Percentiles rank a stretch among this genome's conserved stretches.
Conservation (phyloP, 2,797 vertebrate species). For the Pseudomugil gertrudae region DNA sequence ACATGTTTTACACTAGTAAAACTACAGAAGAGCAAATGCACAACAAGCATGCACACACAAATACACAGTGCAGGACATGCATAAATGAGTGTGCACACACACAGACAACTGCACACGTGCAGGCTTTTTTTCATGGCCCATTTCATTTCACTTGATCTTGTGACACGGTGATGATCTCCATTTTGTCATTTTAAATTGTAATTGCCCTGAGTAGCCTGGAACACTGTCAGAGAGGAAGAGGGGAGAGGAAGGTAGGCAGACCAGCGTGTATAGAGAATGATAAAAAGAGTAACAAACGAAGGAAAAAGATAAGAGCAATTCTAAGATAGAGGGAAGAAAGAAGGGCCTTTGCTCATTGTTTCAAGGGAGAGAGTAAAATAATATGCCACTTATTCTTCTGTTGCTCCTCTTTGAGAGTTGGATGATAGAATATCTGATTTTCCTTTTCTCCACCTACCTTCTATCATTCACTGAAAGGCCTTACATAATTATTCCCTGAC, state of each 20-base stretch:
- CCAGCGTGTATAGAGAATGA: constrained; percentile 1
- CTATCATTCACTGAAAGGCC: constrained; percentile 49
- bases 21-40: constrained; percentile 17
- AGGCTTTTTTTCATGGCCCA: constrained; percentile 68
- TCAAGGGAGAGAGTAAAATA: constrained; percentile 8
- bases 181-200: constrained; percentile 76
- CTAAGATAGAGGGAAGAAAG: constrained; percentile 7
- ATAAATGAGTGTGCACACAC: not conserved
- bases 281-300: constrained; percentile 29
- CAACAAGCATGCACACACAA: constrained; percentile 14
- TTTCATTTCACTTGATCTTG: constrained; percentile 76
- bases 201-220: constrained; percentile 62
- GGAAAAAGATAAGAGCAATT: constrained; percentile 44
- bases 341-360: constrained; percentile 18
- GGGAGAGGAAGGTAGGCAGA: not conserved
- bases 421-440: constrained; percentile 53
- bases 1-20: constrained; percentile 55
- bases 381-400: constrained; percentile 22
- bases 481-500: constrained; percentile 53
- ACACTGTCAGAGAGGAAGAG: constrained; percentile 20
- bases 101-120: constrained; percentile 40
- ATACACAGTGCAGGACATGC: not conserved
- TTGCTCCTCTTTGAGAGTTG: constrained; percentile 36
- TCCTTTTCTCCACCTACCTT: constrained; percentile 56
- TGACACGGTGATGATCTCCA: constrained; percentile 72